Evolutionary conservation across 2,888 invertebrate genomes (phyloP), one percentile per base, ranked within the genome.

Genomic region (Andrena praecox): DNA sequence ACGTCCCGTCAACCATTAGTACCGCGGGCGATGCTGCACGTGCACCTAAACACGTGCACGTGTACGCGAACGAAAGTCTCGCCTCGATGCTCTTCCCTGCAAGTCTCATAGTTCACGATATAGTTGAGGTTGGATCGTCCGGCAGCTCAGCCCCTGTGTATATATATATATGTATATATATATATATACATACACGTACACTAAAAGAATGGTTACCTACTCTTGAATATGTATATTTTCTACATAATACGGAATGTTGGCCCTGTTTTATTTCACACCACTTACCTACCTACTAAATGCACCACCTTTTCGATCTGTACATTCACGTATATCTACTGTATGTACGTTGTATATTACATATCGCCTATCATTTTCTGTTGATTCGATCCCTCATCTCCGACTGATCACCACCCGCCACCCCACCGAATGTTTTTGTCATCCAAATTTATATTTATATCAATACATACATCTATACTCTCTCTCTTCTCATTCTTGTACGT

Each of bases 401-500:
- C 20, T 27, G 20, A 71, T 64, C 69, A 79, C 77, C 80, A 77
- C 80, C 76, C 72, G 80, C 83, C 71, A 80, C 76, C 78, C 78
- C 67, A 78, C 78, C 87, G 86, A 82, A 87, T 88, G 88, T 67
- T 70, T 64, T 56, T 16, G 85, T 80, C 87, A 76, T 68, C 71
- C 81, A 87, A 74, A 79, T 83, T 35, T 42, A 20, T 54, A 7
- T 68, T 20, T 31, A 52, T 67, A 52, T 67, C 27, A 27, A 29
- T 67, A 52, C 20, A 63, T 77, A 82, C 84, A 85, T 85, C 80
- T 85, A 87, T 84, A 87, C 86, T 86, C 1, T 42, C 84, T 87
- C 82, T 89, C 86, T 89, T 89, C 85, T 89, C 88, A 87, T 89
- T 89, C 89, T 89, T 89, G 88, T 89, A 89, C 89, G 85, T 80